Percentiles rank a stretch among this genome's conserved stretches.
Evolutionary conservation across 2,113 vertebrate genomes (phyloP).

Genomic region (Ploceus nigricollis): DNA sequence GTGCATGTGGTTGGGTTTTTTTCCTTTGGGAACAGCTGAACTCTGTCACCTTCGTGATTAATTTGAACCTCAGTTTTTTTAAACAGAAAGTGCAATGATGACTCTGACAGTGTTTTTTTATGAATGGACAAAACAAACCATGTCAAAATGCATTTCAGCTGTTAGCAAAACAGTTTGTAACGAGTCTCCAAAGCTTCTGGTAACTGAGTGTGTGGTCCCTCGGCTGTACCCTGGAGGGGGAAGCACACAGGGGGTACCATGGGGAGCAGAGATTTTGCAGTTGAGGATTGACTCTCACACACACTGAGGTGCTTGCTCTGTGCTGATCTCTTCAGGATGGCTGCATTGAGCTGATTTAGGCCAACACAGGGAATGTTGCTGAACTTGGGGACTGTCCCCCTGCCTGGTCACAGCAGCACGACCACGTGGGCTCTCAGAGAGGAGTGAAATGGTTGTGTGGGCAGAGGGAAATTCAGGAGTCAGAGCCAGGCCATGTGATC

Average conservation of each 20-base stretch:
- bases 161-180: not conserved
- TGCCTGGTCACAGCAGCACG: not conserved
- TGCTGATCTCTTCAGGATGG: not conserved
- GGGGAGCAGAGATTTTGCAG: not conserved
- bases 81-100: not conserved
- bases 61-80: not conserved
- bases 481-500: not conserved
- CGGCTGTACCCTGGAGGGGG: fast-evolving
- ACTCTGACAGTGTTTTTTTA: not conserved
- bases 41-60: not conserved
- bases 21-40: not conserved
- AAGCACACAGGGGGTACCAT: fast-evolving
- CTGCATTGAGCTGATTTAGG: not conserved
- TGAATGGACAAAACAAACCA: not conserved
- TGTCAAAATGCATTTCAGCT: not conserved
- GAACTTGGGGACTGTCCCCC: not conserved
- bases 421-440: fast-evolving
- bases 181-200: not conserved
- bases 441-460: not conserved
- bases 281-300: fast-evolving
- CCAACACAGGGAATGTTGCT: not conserved
- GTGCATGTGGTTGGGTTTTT: not conserved
- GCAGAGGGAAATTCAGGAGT: not conserved
- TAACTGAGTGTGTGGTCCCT: not conserved
- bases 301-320: not conserved